Conservation (phyloP, 2,113 vertebrate species). For the Lanius ludovicianus region DNA sequence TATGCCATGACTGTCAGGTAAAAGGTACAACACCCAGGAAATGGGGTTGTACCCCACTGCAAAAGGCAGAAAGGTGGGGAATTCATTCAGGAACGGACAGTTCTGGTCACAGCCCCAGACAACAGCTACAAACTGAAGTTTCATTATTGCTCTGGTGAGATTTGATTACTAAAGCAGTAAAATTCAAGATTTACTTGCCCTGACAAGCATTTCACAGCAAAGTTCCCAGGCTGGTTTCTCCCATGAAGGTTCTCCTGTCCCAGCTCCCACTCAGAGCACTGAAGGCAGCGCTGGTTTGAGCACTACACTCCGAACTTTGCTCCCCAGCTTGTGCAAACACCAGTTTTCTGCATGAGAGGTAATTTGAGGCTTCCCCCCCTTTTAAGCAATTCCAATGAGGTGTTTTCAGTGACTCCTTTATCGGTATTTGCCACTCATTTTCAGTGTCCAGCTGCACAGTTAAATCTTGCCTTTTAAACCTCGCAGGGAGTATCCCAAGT, state of each 20-base stretch:
- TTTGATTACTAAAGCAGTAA: neutral
- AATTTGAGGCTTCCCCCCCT: rapidly evolving
- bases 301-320: neutral
- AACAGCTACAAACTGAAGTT: neutral
- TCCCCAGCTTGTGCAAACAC: neutral
- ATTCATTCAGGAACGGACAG: neutral
- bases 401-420: neutral
- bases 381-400: neutral
- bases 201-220: neutral
- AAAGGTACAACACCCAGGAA: neutral
- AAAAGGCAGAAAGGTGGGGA: neutral
- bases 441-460: neutral
- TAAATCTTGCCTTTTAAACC: neutral
- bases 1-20: neutral
- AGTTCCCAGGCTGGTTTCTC: no score
- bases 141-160: rapidly evolving
- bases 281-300: neutral
- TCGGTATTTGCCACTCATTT: neutral
- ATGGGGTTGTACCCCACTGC: rapidly evolving
- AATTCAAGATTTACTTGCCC: neutral
- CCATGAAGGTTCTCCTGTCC: neutral
- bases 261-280: neutral
- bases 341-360: neutral
- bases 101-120: neutral
- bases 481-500: neutral